Evolutionary conservation across 2,113 vertebrate species (phyloP).

Genomic region (Dryoscopus gambensis): DNA sequence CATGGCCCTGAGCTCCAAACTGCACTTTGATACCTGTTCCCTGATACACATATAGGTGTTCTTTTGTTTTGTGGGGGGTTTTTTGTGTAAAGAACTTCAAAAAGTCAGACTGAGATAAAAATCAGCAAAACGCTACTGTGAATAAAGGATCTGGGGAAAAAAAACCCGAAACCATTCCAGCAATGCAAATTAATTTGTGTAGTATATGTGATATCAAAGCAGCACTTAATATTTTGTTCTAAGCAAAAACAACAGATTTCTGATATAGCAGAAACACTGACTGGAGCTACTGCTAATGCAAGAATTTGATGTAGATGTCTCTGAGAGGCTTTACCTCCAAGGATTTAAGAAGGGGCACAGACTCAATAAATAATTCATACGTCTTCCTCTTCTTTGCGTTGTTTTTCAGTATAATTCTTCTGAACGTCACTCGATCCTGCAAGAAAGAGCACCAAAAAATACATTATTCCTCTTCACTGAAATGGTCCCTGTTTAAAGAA

Average conservation of each 20-base stretch:
- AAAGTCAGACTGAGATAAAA: not conserved
- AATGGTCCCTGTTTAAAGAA: not conserved
- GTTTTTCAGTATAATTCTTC: conserved; percentile 96
- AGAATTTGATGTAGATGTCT: not conserved
- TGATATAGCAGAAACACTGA: not conserved
- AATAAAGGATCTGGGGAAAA: not conserved
- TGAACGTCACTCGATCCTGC: conserved; percentile 95
- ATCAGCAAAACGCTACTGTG: not conserved
- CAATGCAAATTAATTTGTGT: not conserved
- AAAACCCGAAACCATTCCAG: not conserved
- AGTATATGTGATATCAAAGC: not conserved
- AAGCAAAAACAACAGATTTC: not conserved
- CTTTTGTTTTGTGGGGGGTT: not conserved
- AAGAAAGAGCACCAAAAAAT: conserved; percentile 50
- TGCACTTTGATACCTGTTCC: not conserved
- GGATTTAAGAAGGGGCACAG: conserved; percentile 93
- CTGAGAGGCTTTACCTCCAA: conserved; percentile 86
- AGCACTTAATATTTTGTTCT: not conserved
- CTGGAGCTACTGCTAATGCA: not conserved
- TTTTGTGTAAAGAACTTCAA: not conserved
- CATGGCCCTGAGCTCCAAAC: not conserved
- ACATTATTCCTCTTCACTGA: not conserved
- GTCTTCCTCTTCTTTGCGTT: conserved; percentile 95
- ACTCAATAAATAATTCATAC: conserved; percentile 93
- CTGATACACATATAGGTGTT: accelerated